These are phyloP conservation scores for Hippoglossus hippoglossus DNA, from an alignment of 2,797 vertebrate species.

Conservation along the genomic window DNA sequence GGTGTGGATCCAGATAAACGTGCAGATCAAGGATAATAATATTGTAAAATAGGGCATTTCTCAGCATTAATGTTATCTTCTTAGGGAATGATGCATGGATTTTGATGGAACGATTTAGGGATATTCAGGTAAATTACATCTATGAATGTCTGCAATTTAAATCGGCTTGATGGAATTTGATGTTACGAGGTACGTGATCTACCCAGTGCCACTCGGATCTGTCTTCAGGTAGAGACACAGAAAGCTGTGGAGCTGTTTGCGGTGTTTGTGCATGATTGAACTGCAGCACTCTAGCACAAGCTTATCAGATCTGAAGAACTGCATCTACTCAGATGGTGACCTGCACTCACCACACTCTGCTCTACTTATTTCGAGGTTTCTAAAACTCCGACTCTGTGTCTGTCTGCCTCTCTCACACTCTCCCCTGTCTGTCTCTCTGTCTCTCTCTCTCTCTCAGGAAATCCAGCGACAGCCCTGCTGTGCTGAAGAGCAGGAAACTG, in stretches of 20 bases:
- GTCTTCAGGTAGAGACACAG: constrained; percentile 3
- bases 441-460: constrained; percentile 80
- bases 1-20: too few relatives aligned
- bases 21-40: too few relatives aligned
- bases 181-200: too few relatives aligned
- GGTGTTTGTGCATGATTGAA: neutral
- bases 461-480: constrained; percentile 76
- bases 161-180: too few relatives aligned
- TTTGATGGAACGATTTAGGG: too few relatives aligned
- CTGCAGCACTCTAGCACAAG: constrained; percentile 35
- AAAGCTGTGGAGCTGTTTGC: constrained; percentile 10
- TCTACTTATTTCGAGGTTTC: constrained; percentile 55
- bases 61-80: too few relatives aligned
- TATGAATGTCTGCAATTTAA: too few relatives aligned
- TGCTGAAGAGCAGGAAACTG: constrained; percentile 72
- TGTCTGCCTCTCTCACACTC: neutral
- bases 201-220: neutral
- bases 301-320: constrained; percentile 67
- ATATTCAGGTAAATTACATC: too few relatives aligned
- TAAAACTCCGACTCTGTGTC: neutral
- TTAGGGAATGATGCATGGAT: too few relatives aligned
- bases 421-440: neutral
- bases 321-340: constrained; percentile 59
- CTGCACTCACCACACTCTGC: constrained; percentile 51
- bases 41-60: too few relatives aligned